phyloP scores from a whole-genome alignment of 2,113 vertebrate genomes.

The Manacus vitellinus region DNA sequence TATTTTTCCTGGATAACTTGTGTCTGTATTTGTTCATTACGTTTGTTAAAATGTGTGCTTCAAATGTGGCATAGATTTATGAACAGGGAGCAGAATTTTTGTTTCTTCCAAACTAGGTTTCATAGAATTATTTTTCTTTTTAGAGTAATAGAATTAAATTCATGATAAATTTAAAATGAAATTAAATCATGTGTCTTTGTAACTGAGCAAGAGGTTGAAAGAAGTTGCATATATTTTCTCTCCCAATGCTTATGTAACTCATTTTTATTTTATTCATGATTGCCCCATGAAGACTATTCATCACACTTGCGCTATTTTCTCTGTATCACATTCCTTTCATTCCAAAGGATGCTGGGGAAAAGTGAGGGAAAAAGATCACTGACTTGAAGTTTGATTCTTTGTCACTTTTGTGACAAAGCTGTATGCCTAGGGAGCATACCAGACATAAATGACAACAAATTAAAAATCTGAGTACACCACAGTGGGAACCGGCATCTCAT shows the following conservation, averaged over 20 bases:
- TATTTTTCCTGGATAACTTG: background rate
- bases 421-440: background rate
- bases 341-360: background rate
- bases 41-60: background rate
- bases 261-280: background rate
- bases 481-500: background rate
- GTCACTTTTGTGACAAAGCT: conserved; percentile 6
- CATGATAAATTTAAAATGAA: background rate
- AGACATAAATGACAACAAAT: conserved; percentile 14
- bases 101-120: background rate
- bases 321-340: conserved; percentile 1
- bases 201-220: background rate
- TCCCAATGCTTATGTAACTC: background rate
- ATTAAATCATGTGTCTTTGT: background rate
- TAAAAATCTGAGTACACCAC: background rate
- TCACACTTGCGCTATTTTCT: background rate
- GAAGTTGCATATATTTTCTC: background rate
- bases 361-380: background rate
- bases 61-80: background rate
- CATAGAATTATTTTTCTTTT: background rate
- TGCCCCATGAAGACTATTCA: background rate
- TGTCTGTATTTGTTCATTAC: background rate
- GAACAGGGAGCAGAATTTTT: background rate
- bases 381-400: background rate
- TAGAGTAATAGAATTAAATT: background rate